phyloP scores from a whole-genome alignment of 2,888 invertebrate genomes.

The Conops quadrifasciatus region DNA sequence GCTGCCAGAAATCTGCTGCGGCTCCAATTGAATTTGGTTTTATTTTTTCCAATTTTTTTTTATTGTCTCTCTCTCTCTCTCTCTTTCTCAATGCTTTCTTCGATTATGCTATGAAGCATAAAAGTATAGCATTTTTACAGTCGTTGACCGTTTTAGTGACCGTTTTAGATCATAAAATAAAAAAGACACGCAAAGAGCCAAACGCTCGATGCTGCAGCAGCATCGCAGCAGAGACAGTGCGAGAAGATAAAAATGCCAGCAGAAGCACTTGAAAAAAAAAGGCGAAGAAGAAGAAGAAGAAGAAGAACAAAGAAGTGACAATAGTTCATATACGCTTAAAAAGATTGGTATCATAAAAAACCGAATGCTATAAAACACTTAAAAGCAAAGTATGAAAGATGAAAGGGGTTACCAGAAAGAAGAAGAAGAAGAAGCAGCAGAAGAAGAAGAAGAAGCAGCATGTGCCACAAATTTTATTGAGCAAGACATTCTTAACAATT shows the following conservation, averaged over 20 bases:
- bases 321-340: too few relatives aligned
- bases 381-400: background rate
- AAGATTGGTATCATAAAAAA: too few relatives aligned
- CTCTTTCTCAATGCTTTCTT: background rate
- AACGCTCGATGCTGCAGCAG: background rate
- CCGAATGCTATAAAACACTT: too few relatives aligned
- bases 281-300: background rate
- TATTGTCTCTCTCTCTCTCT: background rate
- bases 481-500: too few relatives aligned
- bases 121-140: conserved; percentile 36
- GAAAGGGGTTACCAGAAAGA: background rate
- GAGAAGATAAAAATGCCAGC: background rate
- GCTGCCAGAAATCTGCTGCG: background rate
- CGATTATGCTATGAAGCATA: conserved; percentile 33
- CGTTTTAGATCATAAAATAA: conserved; percentile 23
- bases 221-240: too few relatives aligned
- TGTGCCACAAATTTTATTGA: too few relatives aligned
- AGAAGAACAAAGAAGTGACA: background rate
- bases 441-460: background rate
- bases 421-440: background rate
- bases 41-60: background rate
- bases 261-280: background rate
- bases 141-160: conserved; percentile 32
- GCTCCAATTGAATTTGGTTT: background rate
- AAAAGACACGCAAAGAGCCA: conserved; percentile 7